Base-by-base conservation (phyloP, 2,113 vertebrate genomes). In the Gallinago media region DNA sequence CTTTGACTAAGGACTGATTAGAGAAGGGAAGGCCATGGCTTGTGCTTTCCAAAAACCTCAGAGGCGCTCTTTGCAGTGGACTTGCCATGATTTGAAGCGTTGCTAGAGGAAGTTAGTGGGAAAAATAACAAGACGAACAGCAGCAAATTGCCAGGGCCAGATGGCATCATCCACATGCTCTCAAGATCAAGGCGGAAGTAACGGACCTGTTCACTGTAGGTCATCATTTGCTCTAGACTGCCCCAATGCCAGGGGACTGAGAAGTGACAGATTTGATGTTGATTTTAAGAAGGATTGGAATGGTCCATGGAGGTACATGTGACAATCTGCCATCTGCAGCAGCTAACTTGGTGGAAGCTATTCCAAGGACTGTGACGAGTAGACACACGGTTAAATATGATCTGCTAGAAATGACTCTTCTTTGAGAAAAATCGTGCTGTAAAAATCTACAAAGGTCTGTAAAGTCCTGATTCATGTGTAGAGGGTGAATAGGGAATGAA, bases 221-320 rank as follows among this genome's bases (percentile, higher is more conserved):
- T 49, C 14, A 50, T 31, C 23, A 34, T 56, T 63, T 40, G 29
- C 36, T 73, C 42, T 47, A 36, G 54, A 3, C 34, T 36, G 40
- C 26, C 72, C 70, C 49, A 49, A 13, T 1, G 50, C 3, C 31
- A 40, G 44, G 14, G 56, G 26, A 1, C 44, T 13, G 59, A 65
- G 46, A 77, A 26, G 16, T 17, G 54, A 25, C 77, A 72, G 49
- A 52, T 65, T 61, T 4, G 26, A 31, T 36, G 67, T 12, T 58
- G 0, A 2, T 40, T 29, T 23, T 3, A 8, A 12, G 26, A 31
- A 22, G 38, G 22, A 16, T 36, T 84, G 58, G 34, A 47, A 56
- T 16, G 9, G 19, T 16, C 44, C 19, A 6, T 10, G 27, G 36
- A 79, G n/a, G 17, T 22, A 15, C n/a, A 3, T 0, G 2, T 29